Evolutionary conservation across 64 coral and sea anemone species (phyloP).

Genomic region (Trachythela sp.): DNA sequence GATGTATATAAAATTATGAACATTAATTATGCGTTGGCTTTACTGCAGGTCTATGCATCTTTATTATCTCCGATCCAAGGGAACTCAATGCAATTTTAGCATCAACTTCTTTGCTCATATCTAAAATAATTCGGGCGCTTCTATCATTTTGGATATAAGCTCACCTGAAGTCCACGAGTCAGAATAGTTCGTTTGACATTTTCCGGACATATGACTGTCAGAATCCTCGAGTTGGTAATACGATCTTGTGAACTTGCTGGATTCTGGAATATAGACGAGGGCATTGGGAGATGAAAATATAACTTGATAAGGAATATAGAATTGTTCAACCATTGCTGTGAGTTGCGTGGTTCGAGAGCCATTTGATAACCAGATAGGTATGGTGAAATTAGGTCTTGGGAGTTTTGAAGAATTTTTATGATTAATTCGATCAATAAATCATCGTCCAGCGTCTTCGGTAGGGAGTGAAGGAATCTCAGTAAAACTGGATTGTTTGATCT

Average conservation of each 20-base stretch:
- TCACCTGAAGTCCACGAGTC: not conserved
- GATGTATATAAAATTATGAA: too few species aligned
- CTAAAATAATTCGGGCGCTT: too few species aligned
- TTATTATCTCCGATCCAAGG: too few species aligned
- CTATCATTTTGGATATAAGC: too few species aligned
- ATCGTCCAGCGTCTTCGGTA: not conserved
- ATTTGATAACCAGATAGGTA: not conserved
- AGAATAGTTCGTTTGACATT: not conserved
- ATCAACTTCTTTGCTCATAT: too few species aligned
- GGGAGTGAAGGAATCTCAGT: not conserved
- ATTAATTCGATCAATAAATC: not conserved
- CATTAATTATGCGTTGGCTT: too few species aligned
- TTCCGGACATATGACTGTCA: not conserved
- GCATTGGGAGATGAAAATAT: not conserved
- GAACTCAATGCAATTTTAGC: too few species aligned
- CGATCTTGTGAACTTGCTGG: not conserved
- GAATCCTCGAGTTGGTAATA: not conserved
- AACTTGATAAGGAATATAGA: not conserved
- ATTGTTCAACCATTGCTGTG: not conserved
- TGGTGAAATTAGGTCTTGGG: not conserved
- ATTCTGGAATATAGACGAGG: not conserved
- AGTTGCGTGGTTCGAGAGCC: not conserved
- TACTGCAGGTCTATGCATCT: too few species aligned
- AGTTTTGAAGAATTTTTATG: not conserved
- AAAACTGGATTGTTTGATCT: slow-evolving; percentile 8